Percentiles rank a stretch among this genome's conserved stretches.
Conservation (phyloP, 2,888 invertebrate species). For the Tipula helvola region DNA sequence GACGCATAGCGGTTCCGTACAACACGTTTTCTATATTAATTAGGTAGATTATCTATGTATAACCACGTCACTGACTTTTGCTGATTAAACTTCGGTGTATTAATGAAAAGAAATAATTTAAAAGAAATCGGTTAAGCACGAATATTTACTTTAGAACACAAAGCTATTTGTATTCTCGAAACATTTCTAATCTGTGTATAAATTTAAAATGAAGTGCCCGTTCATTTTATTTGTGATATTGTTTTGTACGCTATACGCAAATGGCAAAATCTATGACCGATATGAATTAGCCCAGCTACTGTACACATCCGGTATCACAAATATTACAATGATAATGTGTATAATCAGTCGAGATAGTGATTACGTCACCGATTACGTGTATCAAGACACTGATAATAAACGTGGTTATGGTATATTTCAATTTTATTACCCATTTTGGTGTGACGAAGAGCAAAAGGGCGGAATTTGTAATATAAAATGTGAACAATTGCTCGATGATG, state of each 20-base stretch:
- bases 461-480: neutral
- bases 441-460: neutral
- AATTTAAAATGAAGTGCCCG: neutral
- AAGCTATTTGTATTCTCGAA: no score
- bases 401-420: neutral
- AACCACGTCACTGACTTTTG: no score
- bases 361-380: neutral
- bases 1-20: no score
- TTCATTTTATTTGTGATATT: neutral
- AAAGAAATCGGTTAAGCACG: no score
- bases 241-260: neutral
- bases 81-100: no score
- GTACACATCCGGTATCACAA: neutral
- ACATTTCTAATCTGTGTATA: no score
- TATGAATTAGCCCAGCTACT: neutral
- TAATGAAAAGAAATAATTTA: no score
- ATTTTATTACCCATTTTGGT: neutral
- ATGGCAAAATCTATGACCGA: neutral
- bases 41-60: no score
- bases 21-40: no score
- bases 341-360: neutral
- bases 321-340: neutral
- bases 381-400: neutral
- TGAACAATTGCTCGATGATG: neutral
- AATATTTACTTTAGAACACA: no score